Conservation (phyloP, 2,888 invertebrate genomes). For the Odontocerum albicorne region DNA sequence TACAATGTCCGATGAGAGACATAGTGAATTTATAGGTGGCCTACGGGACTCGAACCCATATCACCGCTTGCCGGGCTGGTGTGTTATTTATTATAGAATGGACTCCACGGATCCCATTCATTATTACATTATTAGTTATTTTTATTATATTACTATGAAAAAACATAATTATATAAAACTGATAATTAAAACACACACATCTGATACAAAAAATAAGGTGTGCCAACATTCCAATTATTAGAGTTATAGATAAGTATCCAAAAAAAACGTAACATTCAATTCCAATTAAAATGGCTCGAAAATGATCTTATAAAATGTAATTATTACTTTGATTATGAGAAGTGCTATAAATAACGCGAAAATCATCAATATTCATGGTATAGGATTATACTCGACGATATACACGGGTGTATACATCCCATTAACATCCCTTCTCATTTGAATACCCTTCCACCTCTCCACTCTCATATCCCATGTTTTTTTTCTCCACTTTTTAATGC, state of each 20-base stretch:
- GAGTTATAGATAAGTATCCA: not conserved
- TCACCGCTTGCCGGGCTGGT: too few species aligned
- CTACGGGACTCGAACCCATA: too few species aligned
- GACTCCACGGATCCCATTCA: too few species aligned
- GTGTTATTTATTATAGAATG: too few species aligned
- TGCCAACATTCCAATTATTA: not conserved
- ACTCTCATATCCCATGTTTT: constrained; percentile 13
- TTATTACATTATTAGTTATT: too few species aligned
- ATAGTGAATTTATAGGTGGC: too few species aligned
- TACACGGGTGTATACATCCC: constrained; percentile 21
- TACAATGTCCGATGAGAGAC: too few species aligned
- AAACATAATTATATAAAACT: too few species aligned
- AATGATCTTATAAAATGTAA: constrained; percentile 16
- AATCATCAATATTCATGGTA: constrained; percentile 35
- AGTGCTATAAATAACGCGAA: constrained; percentile 29
- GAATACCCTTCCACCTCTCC: constrained; percentile 30
- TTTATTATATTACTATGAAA: too few species aligned
- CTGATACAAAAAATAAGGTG: too few species aligned
- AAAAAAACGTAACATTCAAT: too few species aligned
- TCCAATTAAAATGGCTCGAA: constrained; percentile 8
- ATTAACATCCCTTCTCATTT: constrained; percentile 36
- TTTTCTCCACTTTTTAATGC: constrained; percentile 31
- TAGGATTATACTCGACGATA: constrained; percentile 28
- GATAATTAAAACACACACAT: too few species aligned
- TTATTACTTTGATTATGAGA: constrained; percentile 30